Evolutionary conservation across 37 sponge, comb jelly and placozoan species (phyloP), one percentile per base, ranked within the genome.

Genomic region (Spongilla lacustris): DNA sequence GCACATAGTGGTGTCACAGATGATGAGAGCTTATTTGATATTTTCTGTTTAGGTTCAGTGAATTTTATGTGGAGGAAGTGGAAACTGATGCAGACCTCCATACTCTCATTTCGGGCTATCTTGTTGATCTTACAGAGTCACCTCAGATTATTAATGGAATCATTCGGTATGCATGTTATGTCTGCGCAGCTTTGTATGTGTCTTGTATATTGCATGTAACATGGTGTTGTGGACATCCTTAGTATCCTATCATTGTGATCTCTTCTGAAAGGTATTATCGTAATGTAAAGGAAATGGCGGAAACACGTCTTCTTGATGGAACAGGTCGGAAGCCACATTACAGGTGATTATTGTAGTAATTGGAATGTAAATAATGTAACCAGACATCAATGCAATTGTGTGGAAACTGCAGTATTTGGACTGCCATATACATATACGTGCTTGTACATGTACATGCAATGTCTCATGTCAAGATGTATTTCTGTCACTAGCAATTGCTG

Each of bases 321-420:
- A 91, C 87, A 19, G 99, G 99, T 29, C 86, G 98, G 38, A 87
- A 78, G 33, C 99, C 99, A 28, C 95, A 95, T 67, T 98, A 93
- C 83, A 97, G 96, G 96, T 95, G 31, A 30, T 22, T 41, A 30
- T 22, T 41, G 3, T 41, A 41, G 6, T 41, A 41, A 3, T 9
- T 41, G 41, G 6, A 41, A 6, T 41, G 41, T 41, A n/a, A n/a
- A n/a, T n/a, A n/a, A n/a, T n/a, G n/a, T n/a, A n/a, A n/a, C n/a
- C n/a, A n/a, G n/a, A n/a, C n/a, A n/a, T n/a, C n/a, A n/a, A n/a
- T n/a, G n/a, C n/a, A n/a, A n/a, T n/a, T n/a, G n/a, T n/a, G n/a
- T n/a, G n/a, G n/a, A n/a, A n/a, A n/a, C n/a, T n/a, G n/a, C n/a
- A n/a, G n/a, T n/a, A n/a, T n/a, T n/a, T n/a, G n/a, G n/a, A n/a